Evolutionary conservation across 1,140 invertebrate species (phyloP).

Genomic region (Caerostris darwini): DNA sequence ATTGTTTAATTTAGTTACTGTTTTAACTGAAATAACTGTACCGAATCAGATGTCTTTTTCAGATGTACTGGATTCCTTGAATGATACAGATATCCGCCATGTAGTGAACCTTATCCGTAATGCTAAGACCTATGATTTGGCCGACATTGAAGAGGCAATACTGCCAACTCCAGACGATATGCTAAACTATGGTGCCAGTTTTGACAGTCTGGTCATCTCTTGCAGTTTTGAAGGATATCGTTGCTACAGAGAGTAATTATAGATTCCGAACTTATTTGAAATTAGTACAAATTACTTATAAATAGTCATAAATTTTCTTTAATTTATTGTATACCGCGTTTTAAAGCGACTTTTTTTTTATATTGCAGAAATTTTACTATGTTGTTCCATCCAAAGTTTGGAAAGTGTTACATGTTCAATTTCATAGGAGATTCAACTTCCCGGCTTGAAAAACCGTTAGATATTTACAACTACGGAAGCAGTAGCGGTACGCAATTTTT

Average conservation of each 20-base stretch:
- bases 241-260: constrained; percentile 59
- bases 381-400: constrained; percentile 70
- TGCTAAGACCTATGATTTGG: constrained; percentile 30
- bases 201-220: constrained; percentile 63
- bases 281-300: not conserved
- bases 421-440: not conserved
- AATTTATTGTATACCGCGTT: not conserved
- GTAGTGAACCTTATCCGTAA: constrained; percentile 7
- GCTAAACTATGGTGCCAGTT: constrained; percentile 55
- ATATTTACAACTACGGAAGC: constrained; percentile 64
- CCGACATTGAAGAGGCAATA: constrained; percentile 64
- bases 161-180: constrained; percentile 53
- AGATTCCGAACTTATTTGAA: not conserved
- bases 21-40: no score
- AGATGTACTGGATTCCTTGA: not conserved
- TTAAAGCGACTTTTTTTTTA: not conserved
- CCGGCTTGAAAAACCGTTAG: not conserved
- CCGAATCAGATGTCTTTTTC: not conserved
- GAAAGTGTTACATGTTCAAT: constrained; percentile 77
- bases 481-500: constrained; percentile 48
- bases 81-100: constrained; percentile 26
- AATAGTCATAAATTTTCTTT: not conserved
- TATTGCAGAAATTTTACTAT: constrained; percentile 71
- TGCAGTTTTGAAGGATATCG: constrained; percentile 67
- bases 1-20: not conserved